Evolutionary conservation across 2,888 invertebrate genomes (phyloP), one percentile per base, ranked within the genome.

Genomic region (Microctonus aethiopoides): DNA sequence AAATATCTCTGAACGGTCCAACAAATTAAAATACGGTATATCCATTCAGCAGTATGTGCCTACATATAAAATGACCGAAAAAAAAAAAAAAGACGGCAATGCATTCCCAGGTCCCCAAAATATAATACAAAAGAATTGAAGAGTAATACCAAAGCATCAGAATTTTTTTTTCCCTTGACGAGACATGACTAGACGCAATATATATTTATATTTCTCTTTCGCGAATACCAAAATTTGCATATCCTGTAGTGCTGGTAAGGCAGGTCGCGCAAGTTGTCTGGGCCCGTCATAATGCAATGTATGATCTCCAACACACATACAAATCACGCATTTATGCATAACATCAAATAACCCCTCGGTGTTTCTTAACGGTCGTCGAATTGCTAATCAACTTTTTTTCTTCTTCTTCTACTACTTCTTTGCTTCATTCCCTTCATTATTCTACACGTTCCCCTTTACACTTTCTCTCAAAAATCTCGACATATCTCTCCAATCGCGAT

Each of bases 221-320:
- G 59, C 59, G 62, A 56, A 26, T 67, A 57, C 61, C 62, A 67
- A 22, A 11, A 84, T 85, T 84, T 81, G 77, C 85, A 85, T 85
- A 84, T 85, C 84, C 82, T 78, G 84, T 81, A 83, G 75, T 80
- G 83, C 85, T 80, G 83, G 84, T 84, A 83, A 81, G 77, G 83
- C 83, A 81, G 80, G 83, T 80, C 81, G 76, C 80, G 78, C 81
- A 77, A 70, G 76, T 73, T 73, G 76, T 74, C 57, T 70, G 29
- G 41, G 24, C 54, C 13, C n/a, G 4, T 13, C 29, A 57, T 32
- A 34, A 32, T 41, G 62, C 67, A 46, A n/a, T 46, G 16, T 16
- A 46, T 46, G 7, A 46, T 16, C 29, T 5, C 29, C 3, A 5
- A 29, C 29, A 29, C 29, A 46, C 46, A 46, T 16, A 16, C 46